These are phyloP conservation scores for Pteruthius melanotis DNA, from an alignment of 2,113 vertebrate genomes.

Conservation along the genomic window DNA sequence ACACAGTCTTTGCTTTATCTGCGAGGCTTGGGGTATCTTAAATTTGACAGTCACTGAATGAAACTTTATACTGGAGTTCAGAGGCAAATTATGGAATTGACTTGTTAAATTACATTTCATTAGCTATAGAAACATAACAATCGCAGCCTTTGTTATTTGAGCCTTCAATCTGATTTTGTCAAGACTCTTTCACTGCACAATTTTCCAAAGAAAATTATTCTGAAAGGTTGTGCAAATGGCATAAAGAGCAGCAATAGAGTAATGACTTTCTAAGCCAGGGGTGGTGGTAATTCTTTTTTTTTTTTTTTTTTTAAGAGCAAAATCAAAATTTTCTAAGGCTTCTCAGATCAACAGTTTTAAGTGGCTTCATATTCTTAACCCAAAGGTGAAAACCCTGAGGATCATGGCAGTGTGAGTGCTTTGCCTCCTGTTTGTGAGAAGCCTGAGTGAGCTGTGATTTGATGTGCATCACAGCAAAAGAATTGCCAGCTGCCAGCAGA, in stretches of 20 bases:
- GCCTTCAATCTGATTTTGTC: slow-evolving; percentile 24
- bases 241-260: background rate
- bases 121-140: slow-evolving; percentile 13
- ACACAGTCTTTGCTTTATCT: background rate
- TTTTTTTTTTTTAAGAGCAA: background rate
- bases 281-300: background rate
- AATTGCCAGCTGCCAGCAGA: background rate
- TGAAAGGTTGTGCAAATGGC: background rate
- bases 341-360: background rate
- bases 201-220: slow-evolving; percentile 12
- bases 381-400: background rate
- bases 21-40: background rate
- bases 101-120: slow-evolving; percentile 32
- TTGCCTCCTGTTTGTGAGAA: background rate
- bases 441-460: background rate
- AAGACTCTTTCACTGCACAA: background rate
- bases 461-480: background rate
- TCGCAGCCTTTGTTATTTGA: background rate
- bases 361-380: background rate
- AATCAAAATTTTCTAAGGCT: background rate
- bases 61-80: background rate
- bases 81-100: slow-evolving; percentile 15
- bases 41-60: slow-evolving; percentile 11
- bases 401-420: accelerated
- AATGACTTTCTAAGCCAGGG: background rate